Evolutionary conservation across 2,797 vertebrate genomes (phyloP), one percentile per base, ranked within the genome.

Genomic region (Smutsia gigantea): DNA sequence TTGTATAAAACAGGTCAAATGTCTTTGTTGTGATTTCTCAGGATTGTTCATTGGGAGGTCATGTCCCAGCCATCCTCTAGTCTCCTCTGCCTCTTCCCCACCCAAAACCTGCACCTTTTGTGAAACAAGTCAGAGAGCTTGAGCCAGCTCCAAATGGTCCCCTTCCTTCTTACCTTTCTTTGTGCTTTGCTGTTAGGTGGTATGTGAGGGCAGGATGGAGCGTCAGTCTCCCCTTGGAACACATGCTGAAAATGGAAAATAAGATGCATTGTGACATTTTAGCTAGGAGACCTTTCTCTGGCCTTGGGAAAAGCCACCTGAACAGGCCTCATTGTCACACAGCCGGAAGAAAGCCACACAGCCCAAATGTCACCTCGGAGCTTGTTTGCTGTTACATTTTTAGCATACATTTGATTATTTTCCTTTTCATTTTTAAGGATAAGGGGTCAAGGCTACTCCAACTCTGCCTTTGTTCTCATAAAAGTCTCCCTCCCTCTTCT

Each of bases 191-290:
- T 94, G 95, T 93, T 97, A 95, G 79, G 96, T 95, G 5, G 90
- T 95, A 37, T 1, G 1, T 87, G 96, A 98, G 97, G 96, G 98
- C 95, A 98, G 93, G 93, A 96, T 66, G 87, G 97, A 98, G 98
- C 98, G 98, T 98, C 98, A 99, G 87, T 97, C 94, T 98, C 79
- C 87, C 96, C 57, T 98, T 96, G 96, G 95, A 98, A 97, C 97
- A 89, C 95, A 96, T 74, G 93, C 94, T 95, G 97, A 98, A 98
- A 98, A 98, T 94, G 96, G 97, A 98, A 98, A 99, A 98, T 98
- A 98, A 98, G 97, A 97, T 97, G 95, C 96, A 88, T 39, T 97
- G 97, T 98, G 98, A 99, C 98, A 99, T 99, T 99, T 99, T 98
- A 98, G 96, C 79, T 97, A 83, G 94, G 96, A 98, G 98, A 98